Evolutionary conservation across 2,797 vertebrate genomes (phyloP), one percentile per base, ranked within the genome.

Genomic region (Falco columbarius): DNA sequence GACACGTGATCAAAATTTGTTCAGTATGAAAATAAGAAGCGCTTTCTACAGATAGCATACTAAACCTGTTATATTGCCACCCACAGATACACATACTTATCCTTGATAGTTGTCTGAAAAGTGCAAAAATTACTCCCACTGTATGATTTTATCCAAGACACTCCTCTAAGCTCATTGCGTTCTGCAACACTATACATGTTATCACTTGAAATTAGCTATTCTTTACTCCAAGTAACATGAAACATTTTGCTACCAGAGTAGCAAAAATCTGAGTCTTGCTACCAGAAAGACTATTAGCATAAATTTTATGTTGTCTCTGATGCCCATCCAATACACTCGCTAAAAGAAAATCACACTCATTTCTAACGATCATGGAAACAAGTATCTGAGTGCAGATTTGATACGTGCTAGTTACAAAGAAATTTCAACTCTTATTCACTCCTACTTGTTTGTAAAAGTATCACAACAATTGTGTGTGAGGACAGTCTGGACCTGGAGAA

Each of bases 401-500:
- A 51, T 18, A 40, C 1, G 4, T 1, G 13, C 18, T n/a, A 12
- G 13, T 42, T 44, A 27, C 61, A 51, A 42, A 30, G 11, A 93
- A 49, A 22, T 56, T 65, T 32, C 44, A 49, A 20, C 29, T 32
- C 22, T 38, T 52, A 65, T 4, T 75, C 38, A 14, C 18, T 36
- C 40, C 17, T 21, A 54, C 8, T 4, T 21, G 34, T 13, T 32
- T 9, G 9, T 32, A 56, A 56, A 76, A 12, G 15, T 49, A 68
- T 34, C 0, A 0, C 16, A 38, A 15, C 8, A 24, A 7, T 36
- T 29, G 21, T 12, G 7, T 0, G 1, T 14, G 17, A 38, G n/a
- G 42, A 55, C 34, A 23, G 9, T 1, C 19, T 30, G 67, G 23
- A n/a, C 32, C 34, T 68, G 49, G 13, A 56, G 16, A 36, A 65